Base-by-base conservation (phyloP, 2,888 invertebrate species). In the Pristionchus maxplancki region DNA sequence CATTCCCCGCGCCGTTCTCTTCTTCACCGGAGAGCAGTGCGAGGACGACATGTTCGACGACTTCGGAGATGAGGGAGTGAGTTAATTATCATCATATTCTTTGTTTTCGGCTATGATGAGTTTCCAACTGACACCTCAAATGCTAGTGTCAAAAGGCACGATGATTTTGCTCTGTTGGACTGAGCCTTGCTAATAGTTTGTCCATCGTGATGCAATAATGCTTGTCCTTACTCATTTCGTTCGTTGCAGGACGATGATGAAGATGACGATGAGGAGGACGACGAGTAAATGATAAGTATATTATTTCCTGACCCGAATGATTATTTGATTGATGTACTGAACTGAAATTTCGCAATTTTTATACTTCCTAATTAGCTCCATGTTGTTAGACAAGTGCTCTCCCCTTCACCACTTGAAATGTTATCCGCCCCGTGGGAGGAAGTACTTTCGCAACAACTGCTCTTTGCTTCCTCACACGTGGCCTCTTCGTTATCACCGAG, bases 1-100 rank as follows among this genome's bases (percentile, higher is more conserved):
- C 91, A 97, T 99, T 90, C 98, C 99, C n/a, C 97, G 97, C 95
- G 99, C 99, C 89, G 97, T 98, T 88, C 96, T 99, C 84, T 98
- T 97, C 95, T 99, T 97, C 96, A 99, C 99, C 90, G 99, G 99
- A 78, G 94, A 94, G 89, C 90, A 91, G 58, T 89, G 90, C 58
- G 89, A 91, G 17, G 92, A 91, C 2, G 93, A 93, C 62, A 89
- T 89, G 74, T 74, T 88, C 37, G 89, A 89, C 58, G 89, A 89
- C 53, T 89, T 82, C 67, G 88, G 82, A 24, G 89, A 87, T 48
- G 90, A 90, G 53, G 90, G 81, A 48, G 85, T 81, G 48, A 74
- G 89, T 83, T 48, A 13, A 34, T 34, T 64, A 11, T 48, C 28
- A 3, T n/a, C 0, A 31, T 48, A 28, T 87, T 53, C 31, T 24